Evolutionary conservation across 1,140 invertebrate species (phyloP), one percentile per base, ranked within the genome.

Genomic region (Asobara japonica): DNA sequence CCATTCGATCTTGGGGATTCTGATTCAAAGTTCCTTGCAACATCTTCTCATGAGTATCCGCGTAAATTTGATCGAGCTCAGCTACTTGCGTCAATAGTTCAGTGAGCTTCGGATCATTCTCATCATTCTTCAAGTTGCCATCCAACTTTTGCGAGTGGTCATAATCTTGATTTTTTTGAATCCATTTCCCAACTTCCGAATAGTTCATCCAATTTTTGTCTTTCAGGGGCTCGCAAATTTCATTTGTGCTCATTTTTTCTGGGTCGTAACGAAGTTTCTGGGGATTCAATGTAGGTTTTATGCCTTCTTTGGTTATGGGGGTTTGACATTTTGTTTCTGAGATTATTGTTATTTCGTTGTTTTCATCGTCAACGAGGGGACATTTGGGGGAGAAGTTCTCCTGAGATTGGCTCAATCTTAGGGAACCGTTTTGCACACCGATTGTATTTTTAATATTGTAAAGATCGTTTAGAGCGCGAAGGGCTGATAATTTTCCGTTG

Each of bases 11-110:
- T 74, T 61, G 38, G 0, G 85, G 73, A 77, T 45, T 48, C 1
- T 75, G 69, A 7, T 77, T 78, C 8, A 79, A 64, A 18, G 72
- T 62, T 25, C 78, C 76, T 33, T 76, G 69, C 10, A 76, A 29
- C 27, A 86, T 73, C 70, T 84, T 87, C 7, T 89, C 88, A 41
- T 90, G 88, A 62, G 91, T 92, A 48, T 94, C 92, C 0, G 91
- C 91, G 81, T 94, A 94, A 73, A 94, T 94, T 78, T 93, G 91
- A 80, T 94, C 93, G 20, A 94, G 78, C 76, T 94, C 92, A 0
- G 92, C 92, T 7, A 94, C 92, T 80, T 94, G 90, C 25, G 91
- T 89, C 1, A 94, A 84, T 0, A 94, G 83, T 61, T 93, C 91
- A 77, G 93, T 91, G 0, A 93, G 87, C 76, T 90, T 91, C 71